Conservation (phyloP, 2,888 invertebrate species). For the Smittia sp. region DNA sequence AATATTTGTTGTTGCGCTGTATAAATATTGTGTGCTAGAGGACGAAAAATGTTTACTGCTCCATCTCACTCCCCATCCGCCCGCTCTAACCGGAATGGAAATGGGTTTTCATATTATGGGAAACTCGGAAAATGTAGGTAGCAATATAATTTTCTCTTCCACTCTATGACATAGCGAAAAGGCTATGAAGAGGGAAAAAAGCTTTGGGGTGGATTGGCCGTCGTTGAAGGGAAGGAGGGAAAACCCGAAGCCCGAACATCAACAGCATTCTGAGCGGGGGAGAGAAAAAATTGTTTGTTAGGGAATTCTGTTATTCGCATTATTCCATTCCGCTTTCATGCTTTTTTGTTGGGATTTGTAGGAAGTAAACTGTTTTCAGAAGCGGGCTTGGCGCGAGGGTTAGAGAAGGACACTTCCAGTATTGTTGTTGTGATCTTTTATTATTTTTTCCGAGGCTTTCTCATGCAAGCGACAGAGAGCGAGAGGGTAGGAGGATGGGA, state of each 20-base stretch:
- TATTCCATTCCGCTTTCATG: conserved; percentile 27
- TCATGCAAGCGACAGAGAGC: too few relatives aligned
- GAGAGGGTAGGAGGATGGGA: background rate
- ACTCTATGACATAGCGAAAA: conserved; percentile 29
- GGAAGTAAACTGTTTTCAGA: conserved; percentile 40
- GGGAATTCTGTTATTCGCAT: conserved; percentile 37
- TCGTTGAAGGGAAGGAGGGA: background rate
- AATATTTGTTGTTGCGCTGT: background rate
- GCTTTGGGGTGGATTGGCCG: background rate
- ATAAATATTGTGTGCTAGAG: conserved; percentile 34
- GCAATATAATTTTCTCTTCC: conserved; percentile 39
- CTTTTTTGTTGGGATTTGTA: conserved; percentile 16
- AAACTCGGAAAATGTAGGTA: conserved; percentile 36
- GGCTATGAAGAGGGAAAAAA: conserved; percentile 27
- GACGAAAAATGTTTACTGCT: conserved; percentile 20
- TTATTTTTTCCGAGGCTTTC: background rate
- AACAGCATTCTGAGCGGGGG: conserved; percentile 18
- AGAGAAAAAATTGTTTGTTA: conserved; percentile 37
- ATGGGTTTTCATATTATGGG: conserved; percentile 19
- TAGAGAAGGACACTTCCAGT: conserved; percentile 10
- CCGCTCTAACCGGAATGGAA: too few relatives aligned
- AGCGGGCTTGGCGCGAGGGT: background rate
- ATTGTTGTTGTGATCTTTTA: conserved; percentile 27
- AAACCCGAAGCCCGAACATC: conserved; percentile 28
- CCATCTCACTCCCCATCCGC: too few relatives aligned